Evolutionary conservation across 2,797 vertebrate species (phyloP).

Genomic region (Bothrops alternatus): DNA sequence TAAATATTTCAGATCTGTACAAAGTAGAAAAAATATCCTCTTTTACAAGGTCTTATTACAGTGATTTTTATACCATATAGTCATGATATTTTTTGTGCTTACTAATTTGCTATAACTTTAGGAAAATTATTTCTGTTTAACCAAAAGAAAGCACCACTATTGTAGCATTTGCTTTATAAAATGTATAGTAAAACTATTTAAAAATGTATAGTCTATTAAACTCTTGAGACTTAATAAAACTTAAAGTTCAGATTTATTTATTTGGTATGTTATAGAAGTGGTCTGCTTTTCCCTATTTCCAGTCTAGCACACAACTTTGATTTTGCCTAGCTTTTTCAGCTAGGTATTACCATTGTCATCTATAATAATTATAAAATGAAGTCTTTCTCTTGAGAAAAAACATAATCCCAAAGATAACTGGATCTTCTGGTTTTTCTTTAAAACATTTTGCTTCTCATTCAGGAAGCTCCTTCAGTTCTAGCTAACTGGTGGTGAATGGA

Average conservation of each 20-base stretch:
- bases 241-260: background rate
- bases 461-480: background rate
- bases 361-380: background rate
- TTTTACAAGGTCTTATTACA: background rate
- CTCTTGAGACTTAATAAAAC: background rate
- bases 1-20: background rate
- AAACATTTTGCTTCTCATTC: background rate
- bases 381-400: background rate
- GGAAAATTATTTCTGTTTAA: background rate
- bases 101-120: background rate
- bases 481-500: background rate
- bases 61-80: background rate
- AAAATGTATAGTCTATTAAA: background rate
- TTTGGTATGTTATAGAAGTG: background rate
- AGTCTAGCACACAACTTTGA: background rate
- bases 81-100: background rate
- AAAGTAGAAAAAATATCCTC: background rate
- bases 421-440: background rate
- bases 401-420: background rate
- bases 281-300: background rate
- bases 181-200: background rate
- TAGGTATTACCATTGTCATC: background rate
- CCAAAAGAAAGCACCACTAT: background rate
- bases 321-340: background rate
- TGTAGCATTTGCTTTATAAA: background rate